Evolutionary conservation across 2,113 vertebrate species (phyloP).

Genomic region (Rattus rattus): DNA sequence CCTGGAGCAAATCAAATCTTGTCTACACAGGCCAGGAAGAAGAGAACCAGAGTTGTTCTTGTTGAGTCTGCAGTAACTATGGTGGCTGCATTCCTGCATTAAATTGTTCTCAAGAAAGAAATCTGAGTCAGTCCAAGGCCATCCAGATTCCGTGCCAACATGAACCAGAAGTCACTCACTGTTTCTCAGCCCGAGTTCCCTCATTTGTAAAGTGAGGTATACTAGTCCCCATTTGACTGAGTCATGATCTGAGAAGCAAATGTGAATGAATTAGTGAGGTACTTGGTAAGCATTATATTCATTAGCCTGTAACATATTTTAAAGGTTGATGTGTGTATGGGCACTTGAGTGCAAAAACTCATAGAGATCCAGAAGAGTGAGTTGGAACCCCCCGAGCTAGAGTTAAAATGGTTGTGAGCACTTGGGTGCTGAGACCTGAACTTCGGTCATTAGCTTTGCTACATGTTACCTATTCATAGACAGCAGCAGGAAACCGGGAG

Average conservation of each 20-base stretch:
- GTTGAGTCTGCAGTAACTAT: background rate
- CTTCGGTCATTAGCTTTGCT: background rate
- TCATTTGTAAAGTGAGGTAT: background rate
- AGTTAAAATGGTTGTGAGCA: background rate
- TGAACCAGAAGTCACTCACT: background rate
- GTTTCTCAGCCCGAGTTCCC: background rate
- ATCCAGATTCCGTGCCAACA: background rate
- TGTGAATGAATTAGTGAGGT: background rate
- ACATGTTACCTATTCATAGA: background rate
- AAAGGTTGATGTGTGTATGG: background rate
- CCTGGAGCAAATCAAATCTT: background rate
- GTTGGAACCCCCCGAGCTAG: background rate
- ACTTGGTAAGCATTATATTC: background rate
- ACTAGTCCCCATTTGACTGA: background rate
- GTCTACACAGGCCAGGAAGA: too few species aligned
- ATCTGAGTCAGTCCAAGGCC: background rate
- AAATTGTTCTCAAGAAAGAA: background rate
- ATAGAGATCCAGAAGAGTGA: background rate
- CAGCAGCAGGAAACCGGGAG: background rate
- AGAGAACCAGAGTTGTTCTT: background rate
- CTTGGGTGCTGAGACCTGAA: background rate
- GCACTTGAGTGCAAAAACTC: background rate
- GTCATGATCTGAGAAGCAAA: background rate
- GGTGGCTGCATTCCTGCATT: background rate
- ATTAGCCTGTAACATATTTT: background rate